These are phyloP conservation scores for Chinchilla lanigera DNA, from an alignment of 2,113 vertebrate species.

Conservation along the genomic window DNA sequence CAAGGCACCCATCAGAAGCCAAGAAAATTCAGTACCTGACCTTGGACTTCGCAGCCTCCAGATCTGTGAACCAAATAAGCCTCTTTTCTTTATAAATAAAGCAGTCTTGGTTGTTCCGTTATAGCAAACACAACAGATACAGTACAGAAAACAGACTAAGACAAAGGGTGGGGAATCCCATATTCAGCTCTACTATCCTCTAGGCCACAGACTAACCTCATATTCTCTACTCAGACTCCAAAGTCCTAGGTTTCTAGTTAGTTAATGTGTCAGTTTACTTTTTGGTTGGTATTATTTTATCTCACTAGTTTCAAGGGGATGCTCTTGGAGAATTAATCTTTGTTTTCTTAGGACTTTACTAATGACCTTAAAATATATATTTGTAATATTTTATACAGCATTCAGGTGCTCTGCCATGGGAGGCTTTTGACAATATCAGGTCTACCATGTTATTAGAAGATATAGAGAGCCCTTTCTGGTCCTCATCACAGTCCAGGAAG, in stretches of 20 bases:
- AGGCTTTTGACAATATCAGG: not conserved
- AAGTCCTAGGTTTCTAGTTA: not conserved
- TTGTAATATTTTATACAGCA: not conserved
- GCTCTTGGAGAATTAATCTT: not conserved
- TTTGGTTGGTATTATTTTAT: not conserved
- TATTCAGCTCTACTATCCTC: not conserved
- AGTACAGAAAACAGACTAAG: not conserved
- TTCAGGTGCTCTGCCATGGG: not conserved
- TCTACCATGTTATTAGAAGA: not conserved
- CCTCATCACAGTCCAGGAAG: too few species aligned
- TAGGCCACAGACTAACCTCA: not conserved
- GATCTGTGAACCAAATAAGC: not conserved
- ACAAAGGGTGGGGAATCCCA: not conserved
- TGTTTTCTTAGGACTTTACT: not conserved
- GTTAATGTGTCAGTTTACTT: not conserved
- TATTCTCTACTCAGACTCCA: not conserved
- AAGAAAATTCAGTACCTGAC: not conserved
- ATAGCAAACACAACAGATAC: not conserved
- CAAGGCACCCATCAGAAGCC: not conserved
- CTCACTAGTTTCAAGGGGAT: not conserved
- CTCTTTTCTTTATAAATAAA: not conserved
- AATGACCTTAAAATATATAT: not conserved
- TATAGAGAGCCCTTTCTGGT: too few species aligned
- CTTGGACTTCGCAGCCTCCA: too few species aligned
- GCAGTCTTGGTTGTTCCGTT: not conserved